Base-by-base conservation (phyloP, 2,113 vertebrate genomes). In the Chamaetylas fuelleborni region DNA sequence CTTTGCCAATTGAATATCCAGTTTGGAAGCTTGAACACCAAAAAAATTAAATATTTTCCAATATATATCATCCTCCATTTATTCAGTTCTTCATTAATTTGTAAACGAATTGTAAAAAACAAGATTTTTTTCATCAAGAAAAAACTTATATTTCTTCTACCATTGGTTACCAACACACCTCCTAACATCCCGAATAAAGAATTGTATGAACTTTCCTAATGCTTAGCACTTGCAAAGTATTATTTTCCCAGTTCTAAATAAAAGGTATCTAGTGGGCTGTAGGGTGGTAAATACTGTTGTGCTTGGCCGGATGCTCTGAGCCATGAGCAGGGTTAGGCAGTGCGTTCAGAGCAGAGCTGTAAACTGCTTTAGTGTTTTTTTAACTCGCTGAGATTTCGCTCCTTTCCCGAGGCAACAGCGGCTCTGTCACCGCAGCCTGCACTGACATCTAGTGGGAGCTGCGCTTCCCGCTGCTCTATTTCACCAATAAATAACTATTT, bases 401-500 rank as follows among this genome's bases (percentile, higher is more conserved):
- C 29, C 9, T 10, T 18, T 11, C 26, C 26, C 8, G n/a, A 4
- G 11, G 42, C 71, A 26, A 31, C 71, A 8, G 70, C 24, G 4
- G 19, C 74, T 10, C 16, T 8, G 19, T 4, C 61, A 4, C 34
- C 58, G 25, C 65, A 84, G 98, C 94, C 98, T 98, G 81, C 91
- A 96, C 93, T 95, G 98, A 96, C 98, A 98, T 92, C 98, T 98
- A 97, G 97, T 90, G 98, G 77, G 80, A 61, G 14, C 33, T 19
- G 40, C 11, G 19, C 57, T 18, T 33, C 56, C 66, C 31, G 14
- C 54, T 0, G 57, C 22, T 7, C 5, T 1, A 3, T 43, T 64
- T n/a, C 8, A 18, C 6, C 11, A 23, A 28, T 14, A 54, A 69
- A 56, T 12, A 9, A 11, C 6, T 15, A 3, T 14, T 54, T 56